Conservation (phyloP, 2,888 invertebrate genomes). For the Timema podura region DNA sequence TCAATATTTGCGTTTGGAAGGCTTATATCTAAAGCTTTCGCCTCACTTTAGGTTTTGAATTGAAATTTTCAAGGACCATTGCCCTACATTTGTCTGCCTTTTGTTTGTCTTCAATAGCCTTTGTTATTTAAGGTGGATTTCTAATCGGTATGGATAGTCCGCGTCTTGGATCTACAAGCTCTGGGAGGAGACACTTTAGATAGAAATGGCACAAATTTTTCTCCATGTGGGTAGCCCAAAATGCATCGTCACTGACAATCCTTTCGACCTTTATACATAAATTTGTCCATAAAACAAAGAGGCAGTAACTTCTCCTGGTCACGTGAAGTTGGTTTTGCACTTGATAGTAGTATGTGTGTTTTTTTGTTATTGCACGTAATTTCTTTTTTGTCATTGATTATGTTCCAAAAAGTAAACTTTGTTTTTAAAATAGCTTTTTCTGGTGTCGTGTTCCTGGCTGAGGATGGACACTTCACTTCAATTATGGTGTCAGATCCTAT, state of each 20-base stretch:
- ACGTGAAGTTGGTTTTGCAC: constrained; percentile 17
- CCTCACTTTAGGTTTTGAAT: too few species aligned
- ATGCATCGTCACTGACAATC: background rate
- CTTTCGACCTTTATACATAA: background rate
- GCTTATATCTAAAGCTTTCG: too few species aligned
- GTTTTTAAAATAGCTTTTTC: background rate
- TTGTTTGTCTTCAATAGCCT: too few species aligned
- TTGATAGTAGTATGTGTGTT: constrained; percentile 17
- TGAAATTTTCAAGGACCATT: too few species aligned
- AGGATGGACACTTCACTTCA: constrained; percentile 5
- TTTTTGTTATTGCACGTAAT: background rate
- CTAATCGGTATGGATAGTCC: constrained; percentile 12
- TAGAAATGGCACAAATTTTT: constrained; percentile 23
- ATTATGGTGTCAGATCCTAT: background rate
- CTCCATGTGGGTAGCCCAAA: constrained; percentile 24
- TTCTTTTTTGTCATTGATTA: background rate
- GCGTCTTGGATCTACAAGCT: constrained; percentile 27
- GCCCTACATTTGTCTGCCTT: too few species aligned
- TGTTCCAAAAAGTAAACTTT: constrained; percentile 9
- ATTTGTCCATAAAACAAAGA: background rate
- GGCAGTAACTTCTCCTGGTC: constrained; percentile 12
- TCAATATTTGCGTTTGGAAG: too few species aligned
- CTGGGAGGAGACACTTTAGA: constrained; percentile 27
- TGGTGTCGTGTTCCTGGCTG: constrained; percentile 1
- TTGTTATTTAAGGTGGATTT: constrained; percentile 14